phyloP scores from a whole-genome alignment of 2,888 invertebrate species.

The Podotricha telesiphe region DNA sequence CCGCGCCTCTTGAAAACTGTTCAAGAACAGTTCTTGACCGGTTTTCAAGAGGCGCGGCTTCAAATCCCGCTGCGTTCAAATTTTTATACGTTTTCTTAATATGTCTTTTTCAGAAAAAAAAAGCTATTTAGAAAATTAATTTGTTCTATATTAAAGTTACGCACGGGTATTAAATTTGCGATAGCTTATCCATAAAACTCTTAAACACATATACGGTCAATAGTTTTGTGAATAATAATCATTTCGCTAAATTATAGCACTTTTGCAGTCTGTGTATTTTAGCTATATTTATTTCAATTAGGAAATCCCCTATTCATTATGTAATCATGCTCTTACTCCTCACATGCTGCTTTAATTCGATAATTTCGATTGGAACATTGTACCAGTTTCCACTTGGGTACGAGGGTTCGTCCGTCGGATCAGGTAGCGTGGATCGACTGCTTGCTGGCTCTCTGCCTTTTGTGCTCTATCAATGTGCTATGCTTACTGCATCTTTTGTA shows the following conservation, averaged over 20 bases:
- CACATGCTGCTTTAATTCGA: constrained; percentile 79
- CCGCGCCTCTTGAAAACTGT: no score
- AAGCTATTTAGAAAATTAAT: neutral
- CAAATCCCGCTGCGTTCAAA: no score
- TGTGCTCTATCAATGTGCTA: constrained; percentile 86
- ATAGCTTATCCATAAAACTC: neutral
- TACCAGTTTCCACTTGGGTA: constrained; percentile 80
- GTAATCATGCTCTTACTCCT: constrained; percentile 72
- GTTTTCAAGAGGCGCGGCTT: no score
- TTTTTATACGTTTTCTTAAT: no score
- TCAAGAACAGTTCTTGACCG: no score
- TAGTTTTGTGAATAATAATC: neutral
- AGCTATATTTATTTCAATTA: constrained; percentile 22
- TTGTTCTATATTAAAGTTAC: neutral
- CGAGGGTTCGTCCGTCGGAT: constrained; percentile 87
- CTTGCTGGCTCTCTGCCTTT: constrained; percentile 86
- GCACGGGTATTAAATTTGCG: constrained; percentile 4
- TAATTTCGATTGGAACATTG: constrained; percentile 60
- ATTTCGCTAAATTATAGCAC: constrained; percentile 12
- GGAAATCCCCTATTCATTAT: constrained; percentile 37
- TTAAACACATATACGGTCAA: neutral
- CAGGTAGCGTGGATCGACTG: constrained; percentile 92
- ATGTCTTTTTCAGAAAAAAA: no score
- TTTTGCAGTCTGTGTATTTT: constrained; percentile 12
- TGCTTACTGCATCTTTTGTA: constrained; percentile 86